These are phyloP conservation scores for Albula glossodonta DNA, from an alignment of 2,113 vertebrate genomes.

Conservation along the genomic window DNA sequence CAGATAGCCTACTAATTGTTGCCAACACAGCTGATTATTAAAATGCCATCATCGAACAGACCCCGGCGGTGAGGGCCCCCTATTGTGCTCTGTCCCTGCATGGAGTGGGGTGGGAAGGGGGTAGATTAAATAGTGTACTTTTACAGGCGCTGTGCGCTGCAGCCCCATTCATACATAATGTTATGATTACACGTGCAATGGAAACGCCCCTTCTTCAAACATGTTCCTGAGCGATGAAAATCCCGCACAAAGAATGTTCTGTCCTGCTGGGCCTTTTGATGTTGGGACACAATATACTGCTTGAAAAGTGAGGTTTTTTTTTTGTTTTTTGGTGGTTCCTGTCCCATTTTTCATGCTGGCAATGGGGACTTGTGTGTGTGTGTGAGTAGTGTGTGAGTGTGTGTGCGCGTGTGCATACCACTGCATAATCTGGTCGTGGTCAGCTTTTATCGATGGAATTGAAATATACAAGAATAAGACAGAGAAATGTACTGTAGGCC, in stretches of 20 bases:
- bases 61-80: not conserved
- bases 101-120: too few relatives aligned
- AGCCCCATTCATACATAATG: not conserved
- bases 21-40: constrained; percentile 1
- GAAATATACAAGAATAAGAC: not conserved
- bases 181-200: not conserved
- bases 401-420: not conserved
- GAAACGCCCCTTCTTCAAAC: not conserved
- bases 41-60: not conserved
- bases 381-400: not conserved
- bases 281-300: not conserved
- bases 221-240: not conserved
- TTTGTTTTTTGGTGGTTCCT: not conserved
- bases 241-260: not conserved
- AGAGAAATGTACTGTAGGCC: not conserved
- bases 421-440: not conserved
- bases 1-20: not conserved
- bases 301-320: not conserved
- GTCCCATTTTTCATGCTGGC: not conserved
- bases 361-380: not conserved
- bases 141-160: too few relatives aligned
- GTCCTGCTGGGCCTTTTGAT: not conserved
- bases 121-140: too few relatives aligned
- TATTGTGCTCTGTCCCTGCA: too few relatives aligned
- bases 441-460: not conserved